Base-by-base conservation (phyloP, 2,113 vertebrate species). In the Lophochroa leadbeateri region DNA sequence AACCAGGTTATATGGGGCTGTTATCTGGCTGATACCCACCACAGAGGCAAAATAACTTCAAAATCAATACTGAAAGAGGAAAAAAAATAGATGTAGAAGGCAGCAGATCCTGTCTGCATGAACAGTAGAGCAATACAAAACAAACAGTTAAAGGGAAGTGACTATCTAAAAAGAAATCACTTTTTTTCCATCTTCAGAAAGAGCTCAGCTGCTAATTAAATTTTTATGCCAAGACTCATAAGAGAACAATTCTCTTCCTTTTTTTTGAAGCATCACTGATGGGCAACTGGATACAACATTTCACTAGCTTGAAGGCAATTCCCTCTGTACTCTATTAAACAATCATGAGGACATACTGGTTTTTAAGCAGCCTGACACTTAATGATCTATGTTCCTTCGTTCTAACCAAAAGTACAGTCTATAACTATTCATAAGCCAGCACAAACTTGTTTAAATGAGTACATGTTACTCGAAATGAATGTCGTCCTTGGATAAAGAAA, bases 291-390 rank as follows among this genome's bases (percentile, higher is more conserved):
- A n/a, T 84, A 87, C 8, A 8, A 72, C 82, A 57, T 86, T 86
- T 90, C 82, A 81, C n/a, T 78, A 63, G 70, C 79, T 95, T 72
- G 71, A 88, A 94, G 87, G 91, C 86, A 96, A 86, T 87, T 96
- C 94, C 94, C 94, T 92, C 77, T 90, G 90, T 94, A 80, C 55
- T 82, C 75, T 46, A 87, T 96, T 92, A 96, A 97, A 93, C 86
- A 94, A 29, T 69, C 86, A 96, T 85, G 88, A 95, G 88, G 90
- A 93, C 53, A 50, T 3, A 39, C 21, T 39, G 67, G 44, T 76
- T 94, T 69, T 86, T 90, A 53, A 91, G 80, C 76, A 88, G 60
- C 72, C 84, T 96, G 90, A 72, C 78, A 92, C 72, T 64, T 17
- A 4, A 31, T 88, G 93, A 96, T 97, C 96, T 84, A 89, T 83